A percentile compares a stretch with the other conserved stretches of the same genome.
Conservation (phyloP, 2,797 vertebrate genomes). For the Galagoides demidoff region DNA sequence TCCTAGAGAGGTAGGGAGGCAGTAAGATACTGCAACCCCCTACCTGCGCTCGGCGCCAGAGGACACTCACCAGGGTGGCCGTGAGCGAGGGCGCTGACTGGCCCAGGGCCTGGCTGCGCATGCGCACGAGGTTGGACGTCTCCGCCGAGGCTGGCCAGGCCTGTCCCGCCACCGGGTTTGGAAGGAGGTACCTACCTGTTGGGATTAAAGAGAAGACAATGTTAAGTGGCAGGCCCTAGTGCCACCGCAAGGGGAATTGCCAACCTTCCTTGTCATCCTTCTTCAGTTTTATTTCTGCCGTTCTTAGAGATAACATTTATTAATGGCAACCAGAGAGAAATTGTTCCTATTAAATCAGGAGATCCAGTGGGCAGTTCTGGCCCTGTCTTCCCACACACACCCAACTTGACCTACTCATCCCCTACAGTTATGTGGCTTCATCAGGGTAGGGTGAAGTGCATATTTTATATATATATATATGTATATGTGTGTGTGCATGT, state of each 20-base stretch:
- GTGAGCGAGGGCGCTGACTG: slow-evolving; percentile 97
- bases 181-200: slow-evolving; percentile 95
- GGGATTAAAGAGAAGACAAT: slow-evolving; percentile 63
- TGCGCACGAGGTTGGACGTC: slow-evolving; percentile 94
- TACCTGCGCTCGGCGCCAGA: fast-evolving
- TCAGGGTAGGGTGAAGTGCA: background rate
- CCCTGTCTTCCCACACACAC: background rate
- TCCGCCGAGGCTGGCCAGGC: slow-evolving; percentile 88
- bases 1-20: fast-evolving
- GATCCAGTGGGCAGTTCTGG: background rate
- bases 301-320: background rate
- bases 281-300: background rate
- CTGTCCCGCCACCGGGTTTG: slow-evolving; percentile 88
- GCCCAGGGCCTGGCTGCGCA: slow-evolving; percentile 93
- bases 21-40: too few species aligned
- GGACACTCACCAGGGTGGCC: slow-evolving; percentile 93
- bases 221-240: slow-evolving; percentile 10
- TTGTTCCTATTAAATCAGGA: background rate
- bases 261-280: background rate
- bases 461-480: too few species aligned
- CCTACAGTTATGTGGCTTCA: background rate
- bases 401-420: background rate
- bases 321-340: background rate
- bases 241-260: background rate
- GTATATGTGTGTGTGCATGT: too few species aligned